Percentiles rank a stretch among this genome's conserved stretches.
Evolutionary conservation across 2,888 invertebrate species (phyloP).

Genomic region (Sminthurinus aureus): DNA sequence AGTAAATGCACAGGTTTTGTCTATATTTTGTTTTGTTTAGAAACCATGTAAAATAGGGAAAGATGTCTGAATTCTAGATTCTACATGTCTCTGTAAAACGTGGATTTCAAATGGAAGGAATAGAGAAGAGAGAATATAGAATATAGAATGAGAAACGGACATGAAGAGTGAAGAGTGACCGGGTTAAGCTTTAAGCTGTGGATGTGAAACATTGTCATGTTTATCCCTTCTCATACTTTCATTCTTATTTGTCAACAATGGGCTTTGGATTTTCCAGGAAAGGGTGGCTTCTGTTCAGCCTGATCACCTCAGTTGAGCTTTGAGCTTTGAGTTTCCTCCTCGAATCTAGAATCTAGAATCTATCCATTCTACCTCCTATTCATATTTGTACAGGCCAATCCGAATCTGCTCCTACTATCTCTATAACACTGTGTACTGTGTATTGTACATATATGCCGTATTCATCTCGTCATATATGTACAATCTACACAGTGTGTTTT

Average conservation of each 20-base stretch:
- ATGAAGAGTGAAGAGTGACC: slow-evolving; percentile 20
- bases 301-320: slow-evolving; percentile 18
- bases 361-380: no score
- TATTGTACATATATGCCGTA: no score
- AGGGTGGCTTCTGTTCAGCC: slow-evolving; percentile 22
- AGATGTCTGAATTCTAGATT: no score
- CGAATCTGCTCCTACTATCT: background rate
- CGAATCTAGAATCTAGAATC: no score
- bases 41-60: no score
- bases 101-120: no score
- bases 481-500: background rate
- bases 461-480: no score
- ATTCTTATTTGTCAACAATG: slow-evolving; percentile 40
- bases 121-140: no score
- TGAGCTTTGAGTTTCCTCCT: slow-evolving; percentile 4
- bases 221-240: slow-evolving; percentile 21
- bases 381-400: no score
- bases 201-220: slow-evolving; percentile 40
- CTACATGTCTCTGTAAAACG: no score
- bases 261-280: slow-evolving; percentile 19
- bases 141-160: background rate
- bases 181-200: slow-evolving; percentile 40
- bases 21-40: no score
- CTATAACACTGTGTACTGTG: background rate
- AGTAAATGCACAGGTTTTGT: no score